These are phyloP conservation scores for Gastracanthus pulcherrimus DNA, from an alignment of 2,888 invertebrate species.

Conservation along the genomic window DNA sequence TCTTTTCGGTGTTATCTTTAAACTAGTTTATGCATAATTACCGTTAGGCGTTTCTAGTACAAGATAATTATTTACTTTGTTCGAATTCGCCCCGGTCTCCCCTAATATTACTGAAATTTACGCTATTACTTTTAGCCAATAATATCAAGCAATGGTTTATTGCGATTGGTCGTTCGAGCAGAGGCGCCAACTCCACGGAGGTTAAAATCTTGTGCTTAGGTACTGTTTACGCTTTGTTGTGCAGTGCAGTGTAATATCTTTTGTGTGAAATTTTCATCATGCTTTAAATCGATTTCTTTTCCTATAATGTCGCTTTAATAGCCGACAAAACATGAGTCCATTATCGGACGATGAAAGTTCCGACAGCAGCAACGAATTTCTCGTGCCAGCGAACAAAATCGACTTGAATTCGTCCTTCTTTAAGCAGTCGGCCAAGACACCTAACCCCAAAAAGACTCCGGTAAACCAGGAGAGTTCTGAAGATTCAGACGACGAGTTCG, in stretches of 20 bases:
- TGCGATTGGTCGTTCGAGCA: background rate
- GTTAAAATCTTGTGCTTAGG: background rate
- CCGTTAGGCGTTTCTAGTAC: no score
- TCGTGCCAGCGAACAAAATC: slow-evolving; percentile 79
- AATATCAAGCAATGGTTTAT: background rate
- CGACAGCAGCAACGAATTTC: slow-evolving; percentile 79
- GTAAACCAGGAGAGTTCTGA: slow-evolving; percentile 69
- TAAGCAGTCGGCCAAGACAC: slow-evolving; percentile 56
- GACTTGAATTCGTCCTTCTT: slow-evolving; percentile 81
- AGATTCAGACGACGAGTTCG: slow-evolving; percentile 83
- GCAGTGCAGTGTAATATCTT: background rate
- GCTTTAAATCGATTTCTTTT: background rate
- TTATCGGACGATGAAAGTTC: slow-evolving; percentile 70
- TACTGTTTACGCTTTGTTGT: background rate
- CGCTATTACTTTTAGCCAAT: background rate
- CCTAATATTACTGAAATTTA: background rate
- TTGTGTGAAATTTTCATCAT: background rate
- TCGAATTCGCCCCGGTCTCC: no score
- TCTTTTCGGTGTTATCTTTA: no score
- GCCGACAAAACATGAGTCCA: slow-evolving; percentile 61
- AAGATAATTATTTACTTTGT: no score
- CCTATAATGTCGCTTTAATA: background rate
- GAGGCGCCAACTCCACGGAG: background rate
- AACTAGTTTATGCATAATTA: no score
- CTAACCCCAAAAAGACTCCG: slow-evolving; percentile 68